Conservation (phyloP, 2,113 vertebrate species). For the Stercorarius parasiticus region DNA sequence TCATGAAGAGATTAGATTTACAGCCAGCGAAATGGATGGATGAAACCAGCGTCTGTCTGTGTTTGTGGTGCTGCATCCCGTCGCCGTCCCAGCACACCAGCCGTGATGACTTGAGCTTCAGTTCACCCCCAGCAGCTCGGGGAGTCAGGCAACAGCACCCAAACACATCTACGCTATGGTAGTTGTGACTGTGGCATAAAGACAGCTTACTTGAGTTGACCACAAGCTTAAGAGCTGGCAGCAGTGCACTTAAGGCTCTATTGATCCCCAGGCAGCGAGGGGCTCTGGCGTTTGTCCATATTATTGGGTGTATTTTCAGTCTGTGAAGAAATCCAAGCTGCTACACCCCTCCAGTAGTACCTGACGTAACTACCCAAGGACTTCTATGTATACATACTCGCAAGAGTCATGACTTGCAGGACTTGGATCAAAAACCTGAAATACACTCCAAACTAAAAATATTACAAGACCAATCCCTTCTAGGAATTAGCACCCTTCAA, state of each 20-base stretch:
- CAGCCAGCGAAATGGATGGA: background rate
- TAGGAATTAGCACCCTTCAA: background rate
- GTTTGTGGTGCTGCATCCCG: background rate
- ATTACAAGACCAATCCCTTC: background rate
- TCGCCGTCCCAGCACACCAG: background rate
- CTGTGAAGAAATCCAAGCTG: background rate
- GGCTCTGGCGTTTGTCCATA: accelerated
- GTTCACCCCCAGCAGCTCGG: background rate
- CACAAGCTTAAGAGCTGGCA: background rate
- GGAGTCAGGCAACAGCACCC: background rate
- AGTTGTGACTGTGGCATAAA: background rate
- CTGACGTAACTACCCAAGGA: background rate
- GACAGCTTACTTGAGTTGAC: background rate
- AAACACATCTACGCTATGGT: background rate
- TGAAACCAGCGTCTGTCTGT: background rate
- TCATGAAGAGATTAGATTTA: background rate
- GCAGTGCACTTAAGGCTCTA: background rate
- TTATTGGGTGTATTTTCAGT: background rate
- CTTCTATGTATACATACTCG: background rate
- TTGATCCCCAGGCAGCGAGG: background rate
- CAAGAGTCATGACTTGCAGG: background rate
- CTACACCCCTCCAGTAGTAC: background rate
- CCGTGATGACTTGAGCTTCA: background rate
- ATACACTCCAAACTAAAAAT: background rate
- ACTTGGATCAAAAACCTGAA: background rate